Evolutionary conservation across 2,797 vertebrate species (phyloP).

Genomic region (Petrocephalus schoutedeni): DNA sequence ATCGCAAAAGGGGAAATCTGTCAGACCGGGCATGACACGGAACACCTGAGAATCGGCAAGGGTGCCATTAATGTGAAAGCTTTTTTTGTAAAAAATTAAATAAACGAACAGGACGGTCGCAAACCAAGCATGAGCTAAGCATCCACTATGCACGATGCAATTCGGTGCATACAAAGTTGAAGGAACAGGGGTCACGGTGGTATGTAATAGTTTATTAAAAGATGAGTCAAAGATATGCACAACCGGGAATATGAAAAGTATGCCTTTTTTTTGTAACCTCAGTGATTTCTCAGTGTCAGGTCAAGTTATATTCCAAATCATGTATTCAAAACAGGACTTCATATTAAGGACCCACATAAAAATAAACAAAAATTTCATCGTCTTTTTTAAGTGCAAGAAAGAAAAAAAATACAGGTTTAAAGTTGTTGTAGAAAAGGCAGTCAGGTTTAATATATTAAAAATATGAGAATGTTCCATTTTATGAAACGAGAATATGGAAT

Average conservation of each 20-base stretch:
- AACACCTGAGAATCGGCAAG: neutral
- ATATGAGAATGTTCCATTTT: constrained; percentile 69
- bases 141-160: neutral
- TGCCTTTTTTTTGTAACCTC: constrained; percentile 59
- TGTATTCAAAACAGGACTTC: constrained; percentile 69
- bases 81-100: too few species aligned
- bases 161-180: constrained; percentile 61
- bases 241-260: constrained; percentile 73
- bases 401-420: constrained; percentile 70
- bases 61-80: neutral
- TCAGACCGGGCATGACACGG: neutral
- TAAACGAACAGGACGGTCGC: neutral
- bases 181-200: constrained; percentile 64
- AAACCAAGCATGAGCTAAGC: neutral
- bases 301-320: constrained; percentile 69
- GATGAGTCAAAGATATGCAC: constrained; percentile 73
- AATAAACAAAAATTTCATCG: constrained; percentile 71
- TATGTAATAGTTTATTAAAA: constrained; percentile 79
- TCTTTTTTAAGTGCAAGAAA: constrained; percentile 71
- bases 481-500: constrained; percentile 77
- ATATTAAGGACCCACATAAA: constrained; percentile 74
- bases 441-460: constrained; percentile 57
- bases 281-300: constrained; percentile 60
- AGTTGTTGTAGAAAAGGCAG: constrained; percentile 73
- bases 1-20: neutral